Evolutionary conservation across 2,888 invertebrate species (phyloP), one percentile per base, ranked within the genome.

Genomic region (Beris morrisii): DNA sequence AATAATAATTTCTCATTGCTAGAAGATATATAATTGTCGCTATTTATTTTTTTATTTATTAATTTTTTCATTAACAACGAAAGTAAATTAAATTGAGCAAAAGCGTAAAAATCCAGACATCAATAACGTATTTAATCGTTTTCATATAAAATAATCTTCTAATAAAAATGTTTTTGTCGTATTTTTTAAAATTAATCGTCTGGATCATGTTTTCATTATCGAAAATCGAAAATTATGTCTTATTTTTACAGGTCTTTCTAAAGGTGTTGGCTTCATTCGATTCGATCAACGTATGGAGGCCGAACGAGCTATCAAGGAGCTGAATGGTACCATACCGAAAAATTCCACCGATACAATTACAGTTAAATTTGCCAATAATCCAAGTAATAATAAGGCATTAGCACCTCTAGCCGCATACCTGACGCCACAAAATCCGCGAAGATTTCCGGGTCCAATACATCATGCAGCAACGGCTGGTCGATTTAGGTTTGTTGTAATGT

Each of bases 301-400:
- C 48, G 95, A 96, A 81, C 85, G 91, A 63, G 95, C 95, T 66
- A 95, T 96, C 75, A 90, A 92, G 81, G 92, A 93, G 81, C 83
- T 95, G 75, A 94, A 95, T 82, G 94, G 94, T 72, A 92, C 91
- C 73, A 89, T 92, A 80, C 95, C 95, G 56, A 91, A 93, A 77
- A 93, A 92, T 73, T 90, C 91, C 68, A 87, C 89, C 73, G 95
- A 95, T 82, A 93, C 94, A 67, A 93, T 95, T 79, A 94, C 93
- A 71, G 95, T 95, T 76, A 95, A 95, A 83, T 95, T 95, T 82
- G 95, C 95, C 73, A 95, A 95, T 83, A 94, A 94, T 79, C 95
- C 95, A 61, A 91, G 90, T 84, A 93, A 91, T 83, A 90, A 89
- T 76, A 91, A 91, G 82, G 88, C 90, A 74, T 83, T 91, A 82